phyloP scores from a whole-genome alignment of 2,113 vertebrate genomes.

The Rattus norvegicus region GRCr8 NC_086034.1:5796001-5796500 shows the following conservation, averaged over 20 bases:
- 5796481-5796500: not conserved
- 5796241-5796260: not conserved
- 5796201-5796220: not conserved
- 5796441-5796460: not conserved
- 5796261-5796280: too few species aligned
- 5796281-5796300: too few species aligned
- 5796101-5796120: not conserved
- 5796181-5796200: not conserved
- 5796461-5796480: not conserved
- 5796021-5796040: too few species aligned
- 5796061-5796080: slow-evolving; percentile 41
- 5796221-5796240: not conserved
- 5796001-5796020: slow-evolving; percentile 39
- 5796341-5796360: not conserved
- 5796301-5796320: too few species aligned
- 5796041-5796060: not conserved
- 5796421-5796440: not conserved
- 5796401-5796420: not conserved
- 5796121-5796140: not conserved
- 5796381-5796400: not conserved
- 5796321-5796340: too few species aligned
- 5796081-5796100: not conserved
- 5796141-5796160: not conserved
- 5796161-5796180: not conserved
- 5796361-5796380: not conserved